These are phyloP conservation scores for Heliconius charithonia DNA, from an alignment of 2,888 invertebrate genomes.

Conservation along the genomic window DNA sequence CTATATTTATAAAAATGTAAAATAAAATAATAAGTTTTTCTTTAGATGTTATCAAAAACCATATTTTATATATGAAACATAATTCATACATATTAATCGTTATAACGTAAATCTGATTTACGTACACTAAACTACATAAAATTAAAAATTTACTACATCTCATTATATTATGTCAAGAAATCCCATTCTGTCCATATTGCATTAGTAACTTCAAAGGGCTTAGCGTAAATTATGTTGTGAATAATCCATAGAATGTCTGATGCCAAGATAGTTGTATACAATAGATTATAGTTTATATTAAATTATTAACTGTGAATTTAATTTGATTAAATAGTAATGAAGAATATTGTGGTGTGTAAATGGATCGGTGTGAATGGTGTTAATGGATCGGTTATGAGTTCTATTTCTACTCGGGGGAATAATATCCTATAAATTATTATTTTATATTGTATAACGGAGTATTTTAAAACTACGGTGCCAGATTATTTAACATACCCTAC, in stretches of 20 bases:
- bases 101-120: background rate
- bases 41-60: background rate
- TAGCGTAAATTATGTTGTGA: constrained; percentile 9
- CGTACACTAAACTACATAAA: background rate
- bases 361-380: too few relatives aligned
- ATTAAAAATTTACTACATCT: background rate
- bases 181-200: constrained; percentile 2
- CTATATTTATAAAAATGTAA: background rate
- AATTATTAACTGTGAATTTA: background rate
- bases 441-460: too few relatives aligned
- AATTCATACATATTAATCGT: background rate
- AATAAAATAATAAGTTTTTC: too few relatives aligned
- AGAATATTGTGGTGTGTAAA: too few relatives aligned
- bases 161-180: background rate
- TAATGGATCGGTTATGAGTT: too few relatives aligned
- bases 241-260: constrained; percentile 18
- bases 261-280: background rate
- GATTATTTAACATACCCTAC: too few relatives aligned
- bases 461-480: too few relatives aligned
- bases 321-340: background rate
- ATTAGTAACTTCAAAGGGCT: constrained; percentile 25
- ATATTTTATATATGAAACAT: background rate
- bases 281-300: background rate
- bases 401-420: too few relatives aligned
- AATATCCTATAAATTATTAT: too few relatives aligned